Percentiles rank a stretch among this genome's conserved stretches.
Evolutionary conservation across 1,140 invertebrate species (phyloP).

Genomic region (Lineus longissimus): DNA sequence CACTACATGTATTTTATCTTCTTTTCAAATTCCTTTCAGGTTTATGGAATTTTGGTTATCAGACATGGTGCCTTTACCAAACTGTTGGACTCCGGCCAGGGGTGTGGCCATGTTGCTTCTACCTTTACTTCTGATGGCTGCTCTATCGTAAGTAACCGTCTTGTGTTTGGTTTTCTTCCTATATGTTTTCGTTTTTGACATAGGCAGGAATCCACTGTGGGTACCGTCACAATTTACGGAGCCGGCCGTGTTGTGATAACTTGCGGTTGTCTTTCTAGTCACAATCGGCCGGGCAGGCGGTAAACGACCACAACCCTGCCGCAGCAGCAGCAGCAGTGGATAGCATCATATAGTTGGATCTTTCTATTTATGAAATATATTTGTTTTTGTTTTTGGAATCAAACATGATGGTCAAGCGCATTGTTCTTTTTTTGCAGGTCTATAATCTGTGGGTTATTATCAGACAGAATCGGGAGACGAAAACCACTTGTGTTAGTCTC

Average conservation of each 20-base stretch:
- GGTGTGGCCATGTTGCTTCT: slow-evolving; percentile 44
- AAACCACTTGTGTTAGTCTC: slow-evolving; percentile 41
- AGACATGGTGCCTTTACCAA: slow-evolving; percentile 48
- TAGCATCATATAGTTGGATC: no score
- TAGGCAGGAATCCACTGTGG: no score
- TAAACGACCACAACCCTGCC: no score
- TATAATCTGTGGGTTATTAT: slow-evolving; percentile 40
- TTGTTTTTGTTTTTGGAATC: no score
- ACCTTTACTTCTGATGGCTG: slow-evolving; percentile 45
- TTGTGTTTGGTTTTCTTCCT: background rate
- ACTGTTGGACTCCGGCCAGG: slow-evolving; percentile 46
- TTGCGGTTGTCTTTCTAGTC: no score
- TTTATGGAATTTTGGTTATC: slow-evolving; percentile 51
- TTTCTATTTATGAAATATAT: no score
- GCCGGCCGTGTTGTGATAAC: no score
- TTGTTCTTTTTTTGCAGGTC: slow-evolving; percentile 35
- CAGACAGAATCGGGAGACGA: slow-evolving; percentile 37
- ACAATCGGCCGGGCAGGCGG: no score
- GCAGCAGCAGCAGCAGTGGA: no score
- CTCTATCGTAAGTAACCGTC: slow-evolving; percentile 31
- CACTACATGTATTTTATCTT: no score
- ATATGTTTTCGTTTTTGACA: background rate
- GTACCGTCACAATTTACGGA: no score
- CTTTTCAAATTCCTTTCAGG: slow-evolving; percentile 20
- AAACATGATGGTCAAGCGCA: no score